Percentiles rank a stretch among this genome's conserved stretches.
Evolutionary conservation across 23 tunicate species (phyloP).

Genomic region (Pegea sp.): DNA sequence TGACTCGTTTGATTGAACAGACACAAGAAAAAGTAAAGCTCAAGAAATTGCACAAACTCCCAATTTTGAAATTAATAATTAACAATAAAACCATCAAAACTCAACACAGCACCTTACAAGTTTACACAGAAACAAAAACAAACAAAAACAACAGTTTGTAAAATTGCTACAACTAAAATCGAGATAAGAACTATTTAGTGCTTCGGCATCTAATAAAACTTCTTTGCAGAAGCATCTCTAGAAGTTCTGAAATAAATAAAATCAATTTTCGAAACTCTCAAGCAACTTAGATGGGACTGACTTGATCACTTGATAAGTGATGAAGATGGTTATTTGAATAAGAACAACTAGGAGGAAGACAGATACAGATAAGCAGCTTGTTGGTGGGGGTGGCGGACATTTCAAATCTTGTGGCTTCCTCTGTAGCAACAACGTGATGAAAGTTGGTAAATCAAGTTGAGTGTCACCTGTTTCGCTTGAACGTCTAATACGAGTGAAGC

Average conservation of each 20-base stretch:
- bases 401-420: background rate
- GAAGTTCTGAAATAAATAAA: background rate
- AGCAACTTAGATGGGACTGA: background rate
- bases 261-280: background rate
- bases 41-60: no score
- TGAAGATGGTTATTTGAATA: background rate
- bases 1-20: no score
- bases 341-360: background rate
- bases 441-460: background rate
- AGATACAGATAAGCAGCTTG: background rate
- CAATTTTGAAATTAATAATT: no score
- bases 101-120: no score
- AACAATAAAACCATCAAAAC: no score
- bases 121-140: no score
- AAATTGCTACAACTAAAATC: no score
- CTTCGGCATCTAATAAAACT: no score
- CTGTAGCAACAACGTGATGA: background rate
- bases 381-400: background rate
- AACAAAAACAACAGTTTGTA: no score
- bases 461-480: constrained; percentile 1
- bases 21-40: no score
- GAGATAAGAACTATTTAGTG: no score
- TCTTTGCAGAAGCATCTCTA: background rate
- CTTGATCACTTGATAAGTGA: background rate
- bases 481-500: background rate